Evolutionary conservation across 2,888 invertebrate species (phyloP).

Genomic region (Parasteatoda lunata): DNA sequence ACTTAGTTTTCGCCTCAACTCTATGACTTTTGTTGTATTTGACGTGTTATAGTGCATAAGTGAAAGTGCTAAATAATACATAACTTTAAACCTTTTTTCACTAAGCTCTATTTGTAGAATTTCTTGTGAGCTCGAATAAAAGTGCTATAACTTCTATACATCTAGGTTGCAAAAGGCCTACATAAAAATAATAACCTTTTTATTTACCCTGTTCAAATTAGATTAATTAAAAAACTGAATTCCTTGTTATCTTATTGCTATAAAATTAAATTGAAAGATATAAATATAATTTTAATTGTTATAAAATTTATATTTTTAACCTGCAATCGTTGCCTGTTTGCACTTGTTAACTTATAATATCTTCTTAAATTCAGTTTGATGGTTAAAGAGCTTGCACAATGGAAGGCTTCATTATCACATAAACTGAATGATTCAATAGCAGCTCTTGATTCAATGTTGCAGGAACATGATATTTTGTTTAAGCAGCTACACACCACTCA

Average conservation of each 20-base stretch:
- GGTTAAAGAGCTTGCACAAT: conserved; percentile 91
- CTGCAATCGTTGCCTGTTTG: neutral
- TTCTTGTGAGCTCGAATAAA: too few species aligned
- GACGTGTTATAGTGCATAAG: too few species aligned
- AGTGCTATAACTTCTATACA: too few species aligned
- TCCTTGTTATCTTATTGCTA: neutral
- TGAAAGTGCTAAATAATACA: too few species aligned
- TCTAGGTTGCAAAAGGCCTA: too few species aligned
- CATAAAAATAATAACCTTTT: neutral
- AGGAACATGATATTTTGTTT: conserved; percentile 80
- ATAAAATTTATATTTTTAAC: neutral
- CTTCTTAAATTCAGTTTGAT: conserved; percentile 81
- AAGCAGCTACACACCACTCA: conserved; percentile 23
- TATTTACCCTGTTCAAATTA: neutral
- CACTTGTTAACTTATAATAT: neutral
- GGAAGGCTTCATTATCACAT: conserved; percentile 86
- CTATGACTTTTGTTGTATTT: too few species aligned
- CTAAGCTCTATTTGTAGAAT: too few species aligned
- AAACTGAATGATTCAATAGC: conserved; percentile 83
- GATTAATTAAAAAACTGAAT: neutral
- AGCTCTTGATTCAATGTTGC: conserved; percentile 81
- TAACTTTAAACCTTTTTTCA: too few species aligned
- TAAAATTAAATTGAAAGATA: neutral
- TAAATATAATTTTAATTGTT: neutral
- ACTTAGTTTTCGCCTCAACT: too few species aligned